Base-by-base conservation (phyloP, 37 sponge, comb jelly and placozoan species). In the Geodia barretti region DNA sequence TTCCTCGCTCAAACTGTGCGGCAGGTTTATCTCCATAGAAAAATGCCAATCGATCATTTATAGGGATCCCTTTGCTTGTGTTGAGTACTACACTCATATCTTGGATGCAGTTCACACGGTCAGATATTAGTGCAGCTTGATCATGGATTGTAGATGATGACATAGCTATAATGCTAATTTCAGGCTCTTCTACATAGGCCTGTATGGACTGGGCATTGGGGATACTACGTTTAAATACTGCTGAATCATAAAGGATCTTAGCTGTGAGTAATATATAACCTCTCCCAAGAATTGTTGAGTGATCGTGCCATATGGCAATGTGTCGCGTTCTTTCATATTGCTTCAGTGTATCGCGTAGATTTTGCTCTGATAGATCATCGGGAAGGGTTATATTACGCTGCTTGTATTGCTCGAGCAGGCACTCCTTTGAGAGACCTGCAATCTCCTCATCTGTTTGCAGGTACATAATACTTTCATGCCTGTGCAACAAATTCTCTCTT, bases 371-470 rank as follows among this genome's bases (percentile, higher is more conserved):
- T 11, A 64, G 65, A 62, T 77, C 77, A 19, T 4, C 4, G 17
- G 77, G 77, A 34, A 77, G 41, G 23, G 11, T 1, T 28, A 77
- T 77, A 19, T 64, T 77, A 4, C 14, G 24, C 1, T 4, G 1
- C 3, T 17, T 2, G 11, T 38, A n/a, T 2, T 25, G 19, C 39
- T 62, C 28, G 1, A 64, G 64, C 1, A 77, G 77, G 24, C 77
- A 8, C 7, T 19, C n/a, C 63, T 77, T 23, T n/a, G 35, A 14
- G 0, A 77, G 5, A n/a, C 19, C 24, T 14, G 47, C 39, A 7
- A 84, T 36, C 28, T 84, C 70, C 21, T 68, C 70, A 76, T 84
- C 84, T 34, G 70, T 70, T 62, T 84, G 41, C 33, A 76, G 39
- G 34, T 73, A 77, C 84, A 84, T 75, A 23, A 47, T 30, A 17